Percentiles rank a stretch among this genome's conserved stretches.
phyloP scores from a whole-genome alignment of 64 coral and sea anemone genomes.

The Orbicella faveolata region DNA sequence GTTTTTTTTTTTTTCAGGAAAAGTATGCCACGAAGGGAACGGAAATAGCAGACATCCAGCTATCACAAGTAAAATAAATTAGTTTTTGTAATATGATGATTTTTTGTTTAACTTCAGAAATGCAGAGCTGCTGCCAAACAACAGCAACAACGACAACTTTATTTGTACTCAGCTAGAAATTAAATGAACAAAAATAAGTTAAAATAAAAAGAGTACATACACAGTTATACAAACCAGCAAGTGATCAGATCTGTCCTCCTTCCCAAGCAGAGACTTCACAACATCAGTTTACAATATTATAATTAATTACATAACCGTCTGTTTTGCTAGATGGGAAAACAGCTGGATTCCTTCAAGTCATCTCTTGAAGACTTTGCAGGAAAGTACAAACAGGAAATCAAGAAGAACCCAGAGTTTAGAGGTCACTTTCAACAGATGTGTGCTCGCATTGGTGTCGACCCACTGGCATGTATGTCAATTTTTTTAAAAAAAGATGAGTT shows the following conservation, averaged over 20 bases:
- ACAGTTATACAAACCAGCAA: too few relatives aligned
- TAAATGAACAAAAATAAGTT: too few relatives aligned
- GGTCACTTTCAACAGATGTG: slow-evolving; percentile 99
- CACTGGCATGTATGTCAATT: slow-evolving; percentile 84
- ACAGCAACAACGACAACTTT: too few relatives aligned
- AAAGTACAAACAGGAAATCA: slow-evolving; percentile 96
- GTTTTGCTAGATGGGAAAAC: slow-evolving; percentile 90
- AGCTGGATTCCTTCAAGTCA: slow-evolving; percentile 92
- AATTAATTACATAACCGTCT: background rate
- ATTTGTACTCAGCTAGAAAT: too few relatives aligned
- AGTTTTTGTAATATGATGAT: background rate
- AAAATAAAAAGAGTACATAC: too few relatives aligned
- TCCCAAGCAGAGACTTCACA: background rate
- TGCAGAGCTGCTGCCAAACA: too few relatives aligned
- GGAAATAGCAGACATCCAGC: slow-evolving; percentile 93
- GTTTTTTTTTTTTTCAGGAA: slow-evolving; percentile 33
- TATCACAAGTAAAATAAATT: slow-evolving; percentile 72
- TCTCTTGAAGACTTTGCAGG: slow-evolving; percentile 96
- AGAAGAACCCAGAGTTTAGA: slow-evolving; percentile 97
- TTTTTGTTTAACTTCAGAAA: too few relatives aligned
- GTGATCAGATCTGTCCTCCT: too few relatives aligned
- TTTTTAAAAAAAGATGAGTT: background rate
- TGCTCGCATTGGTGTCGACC: slow-evolving; percentile 99
- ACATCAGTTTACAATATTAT: background rate
- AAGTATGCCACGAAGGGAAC: slow-evolving; percentile 97